These are phyloP conservation scores for Holocentrus rufus DNA, from an alignment of 2,797 vertebrate genomes.

Conservation along the genomic window DNA sequence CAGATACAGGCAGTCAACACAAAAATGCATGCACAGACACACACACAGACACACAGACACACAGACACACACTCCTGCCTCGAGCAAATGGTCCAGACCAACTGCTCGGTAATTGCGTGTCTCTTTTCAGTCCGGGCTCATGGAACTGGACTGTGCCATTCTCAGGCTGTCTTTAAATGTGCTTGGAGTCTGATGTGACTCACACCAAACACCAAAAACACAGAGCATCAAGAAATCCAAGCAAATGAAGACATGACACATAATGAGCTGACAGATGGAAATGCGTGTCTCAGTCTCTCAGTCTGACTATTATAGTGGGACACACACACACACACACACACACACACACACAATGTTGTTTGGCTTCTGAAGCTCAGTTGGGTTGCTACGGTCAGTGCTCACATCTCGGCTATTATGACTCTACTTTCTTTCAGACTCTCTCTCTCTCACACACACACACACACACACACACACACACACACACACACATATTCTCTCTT, in stretches of 20 bases:
- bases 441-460: no score
- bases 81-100: background rate
- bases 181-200: background rate
- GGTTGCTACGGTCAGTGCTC: no score
- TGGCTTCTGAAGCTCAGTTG: no score
- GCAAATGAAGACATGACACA: background rate
- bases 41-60: background rate
- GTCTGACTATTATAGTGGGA: background rate
- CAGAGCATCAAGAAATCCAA: background rate
- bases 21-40: background rate
- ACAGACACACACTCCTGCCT: background rate
- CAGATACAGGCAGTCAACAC: background rate
- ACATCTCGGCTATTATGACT: no score
- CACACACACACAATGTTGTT: no score
- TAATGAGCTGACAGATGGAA: background rate
- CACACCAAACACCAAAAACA: background rate
- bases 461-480: no score
- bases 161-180: background rate
- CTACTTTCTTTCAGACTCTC: no score
- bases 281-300: background rate
- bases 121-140: background rate
- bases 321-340: no score
- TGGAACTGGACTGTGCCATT: background rate
- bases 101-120: background rate
- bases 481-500: conserved; percentile 5